Evolutionary conservation across 37 sponge, comb jelly and placozoan species (phyloP).

Genomic region (Aplysina aerophoba): DNA sequence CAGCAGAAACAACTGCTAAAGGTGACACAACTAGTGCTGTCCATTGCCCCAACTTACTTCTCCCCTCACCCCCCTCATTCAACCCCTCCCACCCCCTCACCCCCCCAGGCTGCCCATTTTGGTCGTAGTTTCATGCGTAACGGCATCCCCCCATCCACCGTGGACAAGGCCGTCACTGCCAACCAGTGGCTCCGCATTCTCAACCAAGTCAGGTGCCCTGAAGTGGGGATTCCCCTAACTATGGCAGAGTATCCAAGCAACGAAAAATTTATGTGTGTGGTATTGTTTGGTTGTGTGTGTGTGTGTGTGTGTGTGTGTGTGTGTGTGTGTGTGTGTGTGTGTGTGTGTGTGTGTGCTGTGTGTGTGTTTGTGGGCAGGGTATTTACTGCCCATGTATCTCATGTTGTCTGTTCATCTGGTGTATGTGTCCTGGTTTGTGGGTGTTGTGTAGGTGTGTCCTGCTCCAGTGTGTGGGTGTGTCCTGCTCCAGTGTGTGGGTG

Average conservation of each 20-base stretch:
- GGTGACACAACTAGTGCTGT: conserved; percentile 30
- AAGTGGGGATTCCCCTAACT: conserved; percentile 89
- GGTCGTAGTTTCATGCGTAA: conserved; percentile 63
- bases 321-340: too few species aligned
- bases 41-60: too few species aligned
- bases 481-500: too few species aligned
- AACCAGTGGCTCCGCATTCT: conserved; percentile 81
- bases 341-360: too few species aligned
- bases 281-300: neutral
- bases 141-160: conserved; percentile 46
- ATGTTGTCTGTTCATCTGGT: too few species aligned
- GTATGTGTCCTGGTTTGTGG: too few species aligned
- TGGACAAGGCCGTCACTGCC: conserved; percentile 40
- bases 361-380: too few species aligned
- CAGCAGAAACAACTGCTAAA: conserved; percentile 85
- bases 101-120: conserved; percentile 51
- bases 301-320: neutral
- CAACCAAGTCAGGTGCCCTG: conserved; percentile 69
- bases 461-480: too few species aligned
- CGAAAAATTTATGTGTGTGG: neutral
- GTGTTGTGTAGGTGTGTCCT: neutral
- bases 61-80: too few species aligned
- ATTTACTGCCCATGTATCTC: too few species aligned
- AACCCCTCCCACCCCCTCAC: too few species aligned
- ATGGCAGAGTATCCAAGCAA: conserved; percentile 81